Evolutionary conservation across 2,797 vertebrate genomes (phyloP), one percentile per base, ranked within the genome.

Genomic region (Dendrocincla tyrannina): DNA sequence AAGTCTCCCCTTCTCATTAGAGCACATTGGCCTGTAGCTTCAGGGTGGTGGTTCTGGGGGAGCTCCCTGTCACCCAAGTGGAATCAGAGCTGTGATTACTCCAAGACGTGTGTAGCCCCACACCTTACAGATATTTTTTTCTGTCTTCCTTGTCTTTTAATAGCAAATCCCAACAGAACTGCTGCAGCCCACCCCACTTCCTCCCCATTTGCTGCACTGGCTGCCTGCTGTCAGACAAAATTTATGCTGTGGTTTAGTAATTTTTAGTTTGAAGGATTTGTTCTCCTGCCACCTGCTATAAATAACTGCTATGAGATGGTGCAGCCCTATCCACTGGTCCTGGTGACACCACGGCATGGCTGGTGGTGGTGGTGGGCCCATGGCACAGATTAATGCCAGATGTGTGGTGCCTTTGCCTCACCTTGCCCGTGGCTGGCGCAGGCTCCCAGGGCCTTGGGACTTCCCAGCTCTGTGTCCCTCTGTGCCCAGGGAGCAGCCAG

Each of bases 171-270:
- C 88, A 91, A 49, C 85, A 88, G 60, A 62, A 70, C 28, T 11
- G 44, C 37, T 72, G 79, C 94, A 92, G 87, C 67, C 79, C 1
- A 17, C 85, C 47, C 72, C 2, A 58, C 89, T 94, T 93, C 93
- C 93, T 94, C 81, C 74, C 60, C 49, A 7, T 59, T 46, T 37
- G 24, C 91, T 73, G 33, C 19, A 4, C 83, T 27, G 73, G 23
- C 77, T 76, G 79, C 14, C 58, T 92, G 92, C 93, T 97, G 95
- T 95, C 97, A 95, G 55, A 58, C 55, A 49, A 96, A 94, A 96
- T 96, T 94, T 95, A 97, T 94, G 95, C 95, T 95, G 90, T 58
- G 95, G 94, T 95, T 96, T 91, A 79, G 96, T 28, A 72, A 93
- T 95, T 96, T 97, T 97, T 91, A 95, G 95, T 85, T 95, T 79